Conservation (phyloP, 2,113 vertebrate species). For the Heptranchias perlo region DNA sequence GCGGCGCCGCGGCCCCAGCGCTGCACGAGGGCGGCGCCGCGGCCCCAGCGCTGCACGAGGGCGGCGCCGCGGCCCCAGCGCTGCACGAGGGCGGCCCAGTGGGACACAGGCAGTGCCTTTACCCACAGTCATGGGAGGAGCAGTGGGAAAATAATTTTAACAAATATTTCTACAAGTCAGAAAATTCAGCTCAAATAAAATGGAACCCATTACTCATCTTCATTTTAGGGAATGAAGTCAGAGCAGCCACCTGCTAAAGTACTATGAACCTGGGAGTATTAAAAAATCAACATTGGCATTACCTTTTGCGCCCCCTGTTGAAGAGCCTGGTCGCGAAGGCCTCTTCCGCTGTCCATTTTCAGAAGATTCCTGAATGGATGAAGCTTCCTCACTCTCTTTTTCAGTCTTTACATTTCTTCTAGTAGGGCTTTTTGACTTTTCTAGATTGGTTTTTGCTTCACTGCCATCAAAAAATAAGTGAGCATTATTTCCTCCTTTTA, state of each 20-base stretch:
- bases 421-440: slow-evolving; percentile 86
- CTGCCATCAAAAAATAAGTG: slow-evolving; percentile 44
- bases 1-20: too few relatives aligned
- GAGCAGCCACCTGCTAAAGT: neutral
- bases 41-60: too few relatives aligned
- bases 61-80: too few relatives aligned
- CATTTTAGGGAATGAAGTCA: slow-evolving; percentile 6
- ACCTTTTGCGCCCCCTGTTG: slow-evolving; percentile 75
- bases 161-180: neutral
- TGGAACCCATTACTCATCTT: neutral
- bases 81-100: too few relatives aligned
- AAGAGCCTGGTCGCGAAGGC: slow-evolving; percentile 72
- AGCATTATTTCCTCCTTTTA: neutral
- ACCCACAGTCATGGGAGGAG: neutral
- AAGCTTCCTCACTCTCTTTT: slow-evolving; percentile 67
- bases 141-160: neutral
- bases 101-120: neutral
- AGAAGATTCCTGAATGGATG: slow-evolving; percentile 61
- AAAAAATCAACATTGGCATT: neutral
- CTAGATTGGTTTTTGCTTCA: slow-evolving; percentile 73
- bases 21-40: too few relatives aligned
- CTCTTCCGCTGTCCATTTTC: slow-evolving; percentile 88
- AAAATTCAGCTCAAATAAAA: neutral
- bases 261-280: neutral
- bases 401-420: slow-evolving; percentile 89